These are phyloP conservation scores for Drosophila varians DNA, from an alignment of 1,140 invertebrate species.

Conservation along the genomic window DNA sequence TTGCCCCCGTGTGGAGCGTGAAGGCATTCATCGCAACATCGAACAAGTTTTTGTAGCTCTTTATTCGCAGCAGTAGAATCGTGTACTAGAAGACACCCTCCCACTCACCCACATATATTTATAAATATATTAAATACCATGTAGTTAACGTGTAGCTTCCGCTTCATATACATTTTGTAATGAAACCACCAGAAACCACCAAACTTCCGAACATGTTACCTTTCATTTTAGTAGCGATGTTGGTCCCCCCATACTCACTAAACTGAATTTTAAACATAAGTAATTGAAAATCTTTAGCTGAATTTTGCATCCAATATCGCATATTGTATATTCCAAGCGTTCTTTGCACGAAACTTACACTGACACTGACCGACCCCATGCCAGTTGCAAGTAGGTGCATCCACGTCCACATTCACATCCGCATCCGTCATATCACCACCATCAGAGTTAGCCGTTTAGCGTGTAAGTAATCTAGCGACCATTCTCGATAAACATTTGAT, in stretches of 20 bases:
- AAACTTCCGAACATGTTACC: constrained; percentile 80
- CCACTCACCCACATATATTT: constrained; percentile 7
- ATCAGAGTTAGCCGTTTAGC: constrained; percentile 35
- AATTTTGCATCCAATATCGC: constrained; percentile 61
- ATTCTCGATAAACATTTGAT: constrained; percentile 42
- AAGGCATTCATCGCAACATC: constrained; percentile 63
- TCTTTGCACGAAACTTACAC: constrained; percentile 24
- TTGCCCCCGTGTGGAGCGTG: constrained; percentile 45
- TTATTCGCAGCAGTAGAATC: constrained; percentile 48
- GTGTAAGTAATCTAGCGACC: constrained; percentile 42
- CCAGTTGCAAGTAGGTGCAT: constrained; percentile 60
- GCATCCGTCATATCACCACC: constrained; percentile 6
- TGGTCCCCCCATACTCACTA: constrained; percentile 3
- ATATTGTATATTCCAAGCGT: constrained; percentile 58
- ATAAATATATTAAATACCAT: constrained; percentile 13
- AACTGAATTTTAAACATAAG: constrained; percentile 73
- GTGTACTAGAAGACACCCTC: constrained; percentile 45
- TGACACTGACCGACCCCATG: constrained; percentile 57
- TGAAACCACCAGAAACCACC: constrained; percentile 68
- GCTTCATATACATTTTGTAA: constrained; percentile 53
- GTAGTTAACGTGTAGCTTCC: constrained; percentile 65
- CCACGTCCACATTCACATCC: constrained; percentile 15
- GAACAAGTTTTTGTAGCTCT: constrained; percentile 73
- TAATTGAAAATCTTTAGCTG: constrained; percentile 78
- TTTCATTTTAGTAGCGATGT: constrained; percentile 48